Conservation (phyloP, 2,113 vertebrate genomes). For the Syrmaticus mikado region DNA sequence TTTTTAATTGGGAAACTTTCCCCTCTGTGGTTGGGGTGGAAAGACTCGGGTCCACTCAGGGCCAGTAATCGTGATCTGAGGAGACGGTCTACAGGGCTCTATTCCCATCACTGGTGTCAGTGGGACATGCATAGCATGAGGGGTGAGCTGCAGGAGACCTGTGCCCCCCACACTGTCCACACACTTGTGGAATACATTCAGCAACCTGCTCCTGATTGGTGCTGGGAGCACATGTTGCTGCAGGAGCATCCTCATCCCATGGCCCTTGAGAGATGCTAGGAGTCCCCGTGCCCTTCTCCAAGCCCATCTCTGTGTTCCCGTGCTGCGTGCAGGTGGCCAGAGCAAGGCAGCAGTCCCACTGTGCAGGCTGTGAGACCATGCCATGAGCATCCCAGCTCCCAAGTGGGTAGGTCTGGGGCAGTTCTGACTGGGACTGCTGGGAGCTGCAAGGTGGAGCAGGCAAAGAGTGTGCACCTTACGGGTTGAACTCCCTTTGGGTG, state of each 20-base stretch:
- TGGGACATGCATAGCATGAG: not conserved
- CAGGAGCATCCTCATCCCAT: not conserved
- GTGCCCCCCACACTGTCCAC: accelerated
- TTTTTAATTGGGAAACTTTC: slow-evolving; percentile 86
- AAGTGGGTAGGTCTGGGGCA: not conserved
- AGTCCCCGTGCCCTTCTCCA: not conserved
- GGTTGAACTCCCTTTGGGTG: slow-evolving; percentile 72
- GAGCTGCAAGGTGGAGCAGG: slow-evolving; percentile 23
- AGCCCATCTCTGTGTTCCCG: accelerated
- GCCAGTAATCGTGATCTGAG: slow-evolving; percentile 74
- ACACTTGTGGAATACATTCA: not conserved
- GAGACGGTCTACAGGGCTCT: slow-evolving; percentile 68
- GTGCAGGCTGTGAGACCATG: not conserved
- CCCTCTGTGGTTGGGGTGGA: slow-evolving; percentile 81
- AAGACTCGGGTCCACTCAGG: slow-evolving; percentile 75
- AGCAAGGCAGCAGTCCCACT: not conserved
- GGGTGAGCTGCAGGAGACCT: not conserved
- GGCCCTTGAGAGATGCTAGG: accelerated
- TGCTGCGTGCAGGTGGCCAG: not conserved
- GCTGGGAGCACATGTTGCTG: accelerated
- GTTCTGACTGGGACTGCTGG: not conserved
- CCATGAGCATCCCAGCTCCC: not conserved
- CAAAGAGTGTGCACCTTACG: slow-evolving; percentile 54
- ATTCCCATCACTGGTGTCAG: slow-evolving; percentile 50
- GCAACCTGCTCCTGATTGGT: not conserved